phyloP scores from a whole-genome alignment of 2,888 invertebrate genomes.

The Drosophila kanekoi region DNA sequence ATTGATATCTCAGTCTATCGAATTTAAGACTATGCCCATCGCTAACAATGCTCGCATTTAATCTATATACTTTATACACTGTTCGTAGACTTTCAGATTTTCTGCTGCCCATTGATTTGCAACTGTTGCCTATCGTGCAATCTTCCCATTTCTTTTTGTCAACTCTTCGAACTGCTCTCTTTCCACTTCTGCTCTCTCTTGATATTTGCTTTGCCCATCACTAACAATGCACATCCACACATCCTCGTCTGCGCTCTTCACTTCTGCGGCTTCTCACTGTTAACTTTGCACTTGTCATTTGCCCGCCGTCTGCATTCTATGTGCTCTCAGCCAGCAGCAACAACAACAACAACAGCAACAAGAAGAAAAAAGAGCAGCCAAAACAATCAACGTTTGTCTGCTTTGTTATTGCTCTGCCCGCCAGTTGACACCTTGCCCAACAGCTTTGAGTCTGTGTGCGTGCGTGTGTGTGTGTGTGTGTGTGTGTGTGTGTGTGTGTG shows the following conservation, averaged over 20 bases:
- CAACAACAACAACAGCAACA: slow-evolving; percentile 14
- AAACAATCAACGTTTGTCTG: slow-evolving; percentile 72
- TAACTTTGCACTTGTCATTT: slow-evolving; percentile 52
- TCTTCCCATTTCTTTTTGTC: too few species aligned
- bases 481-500: slow-evolving; percentile 19
- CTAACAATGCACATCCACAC: slow-evolving; percentile 5
- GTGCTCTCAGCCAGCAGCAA: slow-evolving; percentile 26
- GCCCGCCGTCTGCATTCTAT: slow-evolving; percentile 32
- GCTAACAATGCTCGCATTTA: background rate
- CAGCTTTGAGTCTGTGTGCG: slow-evolving; percentile 32
- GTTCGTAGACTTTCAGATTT: background rate
- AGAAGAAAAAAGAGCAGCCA: slow-evolving; percentile 34
- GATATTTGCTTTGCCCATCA: background rate
- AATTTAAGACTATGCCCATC: background rate
- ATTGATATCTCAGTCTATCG: background rate
- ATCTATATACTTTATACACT: background rate
- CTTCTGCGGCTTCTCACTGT: slow-evolving; percentile 25
- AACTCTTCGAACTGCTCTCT: too few species aligned
- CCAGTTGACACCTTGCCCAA: slow-evolving; percentile 71
- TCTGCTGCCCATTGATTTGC: background rate
- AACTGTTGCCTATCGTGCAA: background rate
- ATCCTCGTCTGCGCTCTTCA: background rate
- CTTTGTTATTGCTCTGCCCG: slow-evolving; percentile 50
- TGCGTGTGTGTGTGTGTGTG: slow-evolving; percentile 22
- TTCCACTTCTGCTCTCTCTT: background rate